Conservation (phyloP, 2,797 vertebrate genomes). For the Rhincodon typus region DNA sequence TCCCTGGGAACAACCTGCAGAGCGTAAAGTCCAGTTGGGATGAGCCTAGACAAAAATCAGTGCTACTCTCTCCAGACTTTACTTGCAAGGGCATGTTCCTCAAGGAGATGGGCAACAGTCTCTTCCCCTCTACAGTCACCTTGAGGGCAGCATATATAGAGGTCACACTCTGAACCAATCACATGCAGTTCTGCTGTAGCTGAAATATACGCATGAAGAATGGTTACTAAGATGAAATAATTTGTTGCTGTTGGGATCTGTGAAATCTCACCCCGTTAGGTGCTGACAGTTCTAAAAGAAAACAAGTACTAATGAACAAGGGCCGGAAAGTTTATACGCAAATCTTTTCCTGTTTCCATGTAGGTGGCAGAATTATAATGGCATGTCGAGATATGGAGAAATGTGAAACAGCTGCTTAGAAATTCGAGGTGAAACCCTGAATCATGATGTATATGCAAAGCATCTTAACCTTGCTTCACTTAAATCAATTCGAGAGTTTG, state of each 20-base stretch:
- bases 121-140: too few relatives aligned
- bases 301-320: neutral
- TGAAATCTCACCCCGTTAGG: neutral
- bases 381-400: conserved; percentile 76
- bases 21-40: too few relatives aligned
- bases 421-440: conserved; percentile 69
- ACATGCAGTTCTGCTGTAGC: too few relatives aligned
- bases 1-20: too few relatives aligned
- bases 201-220: neutral
- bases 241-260: neutral
- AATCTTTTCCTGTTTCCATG: neutral
- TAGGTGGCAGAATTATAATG: conserved; percentile 74
- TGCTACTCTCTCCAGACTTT: too few relatives aligned
- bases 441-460: conserved; percentile 59
- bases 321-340: neutral
- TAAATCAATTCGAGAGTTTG: conserved; percentile 69
- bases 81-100: too few relatives aligned
- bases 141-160: neutral
- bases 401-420: conserved; percentile 69
- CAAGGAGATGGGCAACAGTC: too few relatives aligned
- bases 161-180: too few relatives aligned
- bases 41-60: too few relatives aligned
- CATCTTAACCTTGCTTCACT: conserved; percentile 69
- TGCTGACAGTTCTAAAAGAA: neutral
- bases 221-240: neutral